Evolutionary conservation across 2,113 vertebrate species (phyloP).

Genomic region (Thalassoma bifasciatum): DNA sequence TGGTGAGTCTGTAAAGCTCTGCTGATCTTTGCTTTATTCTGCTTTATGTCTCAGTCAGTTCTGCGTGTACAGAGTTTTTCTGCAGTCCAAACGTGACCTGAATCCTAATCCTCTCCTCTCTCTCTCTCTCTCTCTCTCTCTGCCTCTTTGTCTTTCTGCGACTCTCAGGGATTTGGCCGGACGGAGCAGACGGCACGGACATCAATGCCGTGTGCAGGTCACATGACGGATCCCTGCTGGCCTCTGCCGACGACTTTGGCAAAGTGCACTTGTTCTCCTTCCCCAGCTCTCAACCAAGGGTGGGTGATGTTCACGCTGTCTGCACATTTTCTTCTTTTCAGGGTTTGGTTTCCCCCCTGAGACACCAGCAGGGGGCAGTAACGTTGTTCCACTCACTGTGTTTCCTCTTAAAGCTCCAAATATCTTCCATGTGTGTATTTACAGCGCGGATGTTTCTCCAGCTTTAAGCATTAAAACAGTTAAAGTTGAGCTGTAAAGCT

Average conservation of each 20-base stretch:
- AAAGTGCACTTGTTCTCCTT: slow-evolving; percentile 91
- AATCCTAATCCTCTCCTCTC: background rate
- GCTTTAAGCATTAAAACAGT: slow-evolving; percentile 3
- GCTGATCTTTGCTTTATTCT: no score
- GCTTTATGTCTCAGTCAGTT: background rate
- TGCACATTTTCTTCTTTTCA: no score
- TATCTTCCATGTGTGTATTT: slow-evolving; percentile 38
- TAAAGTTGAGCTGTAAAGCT: slow-evolving; percentile 28
- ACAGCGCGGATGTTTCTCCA: background rate
- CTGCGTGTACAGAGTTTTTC: background rate
- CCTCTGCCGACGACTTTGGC: slow-evolving; percentile 92
- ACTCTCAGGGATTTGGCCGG: slow-evolving; percentile 89
- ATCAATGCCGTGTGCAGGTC: slow-evolving; percentile 90
- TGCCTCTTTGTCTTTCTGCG: background rate
- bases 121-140: background rate
- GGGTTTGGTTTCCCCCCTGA: no score
- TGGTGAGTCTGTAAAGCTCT: slow-evolving; percentile 74
- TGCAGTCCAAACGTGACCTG: background rate
- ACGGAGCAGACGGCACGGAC: slow-evolving; percentile 91
- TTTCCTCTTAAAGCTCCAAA: background rate
- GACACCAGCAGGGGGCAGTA: no score
- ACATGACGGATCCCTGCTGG: slow-evolving; percentile 85
- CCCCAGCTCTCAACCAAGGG: slow-evolving; percentile 90
- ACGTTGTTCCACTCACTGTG: background rate
- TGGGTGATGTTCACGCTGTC: slow-evolving; percentile 67